phyloP scores from a whole-genome alignment of 1,140 invertebrate species.

The Drosophila auraria region DNA sequence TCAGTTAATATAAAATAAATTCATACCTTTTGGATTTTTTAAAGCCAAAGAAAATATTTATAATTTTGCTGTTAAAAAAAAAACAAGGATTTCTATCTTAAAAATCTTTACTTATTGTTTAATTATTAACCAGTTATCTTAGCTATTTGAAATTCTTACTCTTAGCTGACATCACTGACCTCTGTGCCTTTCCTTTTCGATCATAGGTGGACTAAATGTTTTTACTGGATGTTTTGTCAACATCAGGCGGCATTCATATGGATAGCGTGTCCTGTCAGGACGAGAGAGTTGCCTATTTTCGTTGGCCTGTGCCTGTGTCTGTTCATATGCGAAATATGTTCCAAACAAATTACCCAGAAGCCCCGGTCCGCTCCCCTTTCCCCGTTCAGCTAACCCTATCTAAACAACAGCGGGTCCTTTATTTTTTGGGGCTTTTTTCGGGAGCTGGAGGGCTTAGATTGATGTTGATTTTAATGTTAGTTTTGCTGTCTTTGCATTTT shows the following conservation, averaged over 20 bases:
- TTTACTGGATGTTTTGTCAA: conserved; percentile 68
- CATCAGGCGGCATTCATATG: conserved; percentile 50
- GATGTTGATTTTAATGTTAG: conserved; percentile 74
- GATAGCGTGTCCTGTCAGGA: conserved; percentile 10
- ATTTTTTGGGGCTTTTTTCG: conserved; percentile 13
- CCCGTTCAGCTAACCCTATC: conserved; percentile 39
- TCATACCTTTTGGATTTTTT: no score
- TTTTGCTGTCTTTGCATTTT: conserved; percentile 67
- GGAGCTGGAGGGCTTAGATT: conserved; percentile 29
- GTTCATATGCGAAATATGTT: conserved; percentile 55
- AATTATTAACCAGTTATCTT: not conserved
- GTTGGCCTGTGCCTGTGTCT: not conserved
- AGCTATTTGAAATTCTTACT: not conserved
- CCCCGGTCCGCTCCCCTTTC: not conserved
- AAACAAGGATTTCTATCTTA: no score
- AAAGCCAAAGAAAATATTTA: no score
- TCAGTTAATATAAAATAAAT: no score
- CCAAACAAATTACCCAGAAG: conserved; percentile 37
- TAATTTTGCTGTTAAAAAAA: no score
- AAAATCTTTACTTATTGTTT: no score
- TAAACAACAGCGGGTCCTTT: conserved; percentile 27
- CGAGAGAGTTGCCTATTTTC: conserved; percentile 31
- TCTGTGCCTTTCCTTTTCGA: conserved; percentile 11
- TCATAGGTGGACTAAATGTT: conserved; percentile 55
- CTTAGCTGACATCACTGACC: not conserved